phyloP scores from a whole-genome alignment of 2,888 invertebrate genomes.

The Blomia tropicalis region DNA sequence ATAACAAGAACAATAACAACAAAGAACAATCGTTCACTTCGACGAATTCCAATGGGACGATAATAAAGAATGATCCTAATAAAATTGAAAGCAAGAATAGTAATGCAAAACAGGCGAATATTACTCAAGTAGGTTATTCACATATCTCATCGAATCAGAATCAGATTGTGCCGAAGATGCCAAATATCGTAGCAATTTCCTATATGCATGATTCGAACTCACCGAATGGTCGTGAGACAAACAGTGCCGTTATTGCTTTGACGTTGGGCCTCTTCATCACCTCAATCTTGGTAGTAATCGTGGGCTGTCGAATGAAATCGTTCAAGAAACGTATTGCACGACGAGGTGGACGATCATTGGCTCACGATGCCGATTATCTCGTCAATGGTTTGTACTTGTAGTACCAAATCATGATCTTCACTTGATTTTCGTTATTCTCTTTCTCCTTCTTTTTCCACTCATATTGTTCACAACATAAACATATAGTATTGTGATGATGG shows the following conservation, averaged over 20 bases:
- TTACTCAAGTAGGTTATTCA: background rate
- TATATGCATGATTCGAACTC: conserved; percentile 26
- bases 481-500: background rate
- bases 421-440: background rate
- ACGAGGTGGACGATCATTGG: conserved; percentile 36
- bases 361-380: conserved; percentile 77
- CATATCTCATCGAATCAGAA: background rate
- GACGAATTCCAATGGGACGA: background rate
- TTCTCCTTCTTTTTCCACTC: background rate
- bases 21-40: background rate
- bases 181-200: conserved; percentile 20
- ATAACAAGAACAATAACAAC: too few relatives aligned
- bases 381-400: conserved; percentile 96
- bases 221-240: conserved; percentile 27
- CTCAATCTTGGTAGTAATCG: conserved; percentile 57
- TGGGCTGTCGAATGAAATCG: conserved; percentile 64
- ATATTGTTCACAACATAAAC: background rate
- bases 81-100: background rate
- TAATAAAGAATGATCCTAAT: too few relatives aligned
- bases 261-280: conserved; percentile 58
- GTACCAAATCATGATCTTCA: conserved; percentile 29
- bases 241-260: conserved; percentile 51
- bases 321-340: conserved; percentile 52
- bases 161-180: background rate
- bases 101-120: background rate